Base-by-base conservation (phyloP, 2,113 vertebrate species). In the Acanthochromis polyacanthus region DNA sequence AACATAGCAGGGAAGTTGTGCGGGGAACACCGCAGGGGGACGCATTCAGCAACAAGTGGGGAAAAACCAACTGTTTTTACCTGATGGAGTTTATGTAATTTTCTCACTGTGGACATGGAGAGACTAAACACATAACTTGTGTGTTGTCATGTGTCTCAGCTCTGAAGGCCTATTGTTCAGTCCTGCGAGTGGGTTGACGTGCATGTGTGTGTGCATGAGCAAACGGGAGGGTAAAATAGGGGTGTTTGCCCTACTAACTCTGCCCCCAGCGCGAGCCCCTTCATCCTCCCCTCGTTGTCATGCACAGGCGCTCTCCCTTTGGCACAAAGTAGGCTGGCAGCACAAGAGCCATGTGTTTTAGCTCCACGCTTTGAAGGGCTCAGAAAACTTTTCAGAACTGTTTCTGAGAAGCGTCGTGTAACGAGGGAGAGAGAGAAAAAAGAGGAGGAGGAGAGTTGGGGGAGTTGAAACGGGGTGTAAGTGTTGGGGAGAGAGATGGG, bases 211-310 rank as follows among this genome's bases (percentile, higher is more conserved):
- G 65, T 88, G 68, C 40, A 43, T 68, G 76, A 60, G 81, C 59
- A 65, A 77, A 68, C 60, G 80, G 68, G 45, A 80, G 80, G 50
- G 79, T 61, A 68, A 85, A 80, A 73, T 51, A 62, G 58, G 75
- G 69, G 80, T 82, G 70, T 85, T 82, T 84, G 88, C 79, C 82
- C 88, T 17, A n/a, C 45, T 80, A 75, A 83, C 71, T 84, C 74
- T 81, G 88, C 89, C 94, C 93, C 91, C 91, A 75, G 82, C 3
- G 59, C 40, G 92, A 93, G 90, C 93, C 94, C 92, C 93, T 92
- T 88, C 87, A 75, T 86, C 71, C 84, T 70, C 77, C 75, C 91
- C 91, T 93, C 90, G 93, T 95, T 95, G 92, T 93, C 92, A 95
- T 95, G 93, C 95, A 93, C 86, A 88, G 89, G 76, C 89, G 23